Conservation (phyloP, 2,113 vertebrate genomes). For the Aphyosemion australe region DNA sequence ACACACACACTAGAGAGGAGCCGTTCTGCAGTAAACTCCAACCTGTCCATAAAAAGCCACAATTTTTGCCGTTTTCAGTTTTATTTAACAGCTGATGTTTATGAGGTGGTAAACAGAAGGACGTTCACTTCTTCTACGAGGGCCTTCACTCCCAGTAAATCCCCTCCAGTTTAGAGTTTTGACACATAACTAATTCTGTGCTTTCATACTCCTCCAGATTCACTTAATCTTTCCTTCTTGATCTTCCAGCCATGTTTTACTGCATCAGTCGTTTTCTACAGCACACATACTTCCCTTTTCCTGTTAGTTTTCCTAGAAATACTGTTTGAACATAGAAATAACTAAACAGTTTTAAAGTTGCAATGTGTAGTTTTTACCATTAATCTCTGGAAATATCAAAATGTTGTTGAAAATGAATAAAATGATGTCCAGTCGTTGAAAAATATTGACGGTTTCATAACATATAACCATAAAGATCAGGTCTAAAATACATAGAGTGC, state of each 20-base stretch:
- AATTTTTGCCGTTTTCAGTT: slow-evolving; percentile 7
- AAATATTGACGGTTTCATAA: too few relatives aligned
- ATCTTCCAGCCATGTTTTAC: too few relatives aligned
- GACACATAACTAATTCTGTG: neutral
- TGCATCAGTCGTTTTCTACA: neutral
- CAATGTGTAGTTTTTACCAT: too few relatives aligned
- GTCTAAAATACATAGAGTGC: too few relatives aligned
- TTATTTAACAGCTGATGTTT: slow-evolving; percentile 24
- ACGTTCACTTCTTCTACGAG: neutral
- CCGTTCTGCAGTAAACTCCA: slow-evolving; percentile 15
- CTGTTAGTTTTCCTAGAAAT: too few relatives aligned
- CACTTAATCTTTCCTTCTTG: neutral
- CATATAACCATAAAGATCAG: too few relatives aligned
- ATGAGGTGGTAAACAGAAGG: slow-evolving; percentile 20
- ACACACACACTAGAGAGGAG: neutral
- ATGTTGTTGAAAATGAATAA: too few relatives aligned
- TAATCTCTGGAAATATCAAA: too few relatives aligned
- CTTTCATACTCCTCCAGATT: slow-evolving; percentile 1
- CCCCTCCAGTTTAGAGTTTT: neutral
- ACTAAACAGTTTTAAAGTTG: too few relatives aligned
- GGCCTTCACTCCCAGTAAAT: neutral
- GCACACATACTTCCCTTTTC: neutral
- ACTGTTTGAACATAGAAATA: too few relatives aligned
- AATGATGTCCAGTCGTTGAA: too few relatives aligned
- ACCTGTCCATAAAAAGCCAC: slow-evolving; percentile 6